These are phyloP conservation scores for Grallaria varia DNA, from an alignment of 2,113 vertebrate species.

Conservation along the genomic window DNA sequence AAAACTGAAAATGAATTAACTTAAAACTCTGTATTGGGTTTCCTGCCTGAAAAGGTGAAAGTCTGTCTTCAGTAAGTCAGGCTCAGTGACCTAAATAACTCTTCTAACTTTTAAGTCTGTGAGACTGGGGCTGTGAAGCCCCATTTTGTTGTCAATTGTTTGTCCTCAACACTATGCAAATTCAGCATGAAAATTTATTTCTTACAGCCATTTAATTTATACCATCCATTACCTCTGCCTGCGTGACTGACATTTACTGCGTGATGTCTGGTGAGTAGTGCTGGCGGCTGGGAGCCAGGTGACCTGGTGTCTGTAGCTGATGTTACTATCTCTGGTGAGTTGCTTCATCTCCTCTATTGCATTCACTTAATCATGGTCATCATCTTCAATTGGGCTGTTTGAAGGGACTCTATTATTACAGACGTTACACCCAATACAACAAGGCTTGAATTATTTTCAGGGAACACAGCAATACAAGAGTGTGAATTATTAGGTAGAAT, in stretches of 20 bases:
- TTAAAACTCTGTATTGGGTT: neutral
- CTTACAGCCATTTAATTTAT: neutral
- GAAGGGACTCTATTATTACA: constrained; percentile 44
- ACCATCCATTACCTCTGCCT: neutral
- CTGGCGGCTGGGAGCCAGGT: neutral
- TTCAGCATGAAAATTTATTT: neutral
- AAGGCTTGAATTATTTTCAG: constrained; percentile 33
- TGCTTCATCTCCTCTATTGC: neutral
- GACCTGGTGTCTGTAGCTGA: constrained; percentile 24
- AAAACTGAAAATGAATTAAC: neutral
- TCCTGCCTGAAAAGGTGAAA: neutral
- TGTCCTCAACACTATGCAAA: neutral
- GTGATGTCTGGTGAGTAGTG: neutral
- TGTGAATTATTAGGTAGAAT: constrained; percentile 6
- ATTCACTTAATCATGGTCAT: constrained; percentile 20
- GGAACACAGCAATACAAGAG: neutral
- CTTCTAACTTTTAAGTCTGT: neutral
- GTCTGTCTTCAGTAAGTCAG: neutral
- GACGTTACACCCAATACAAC: constrained; percentile 19
- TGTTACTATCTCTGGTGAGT: constrained; percentile 26
- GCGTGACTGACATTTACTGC: neutral
- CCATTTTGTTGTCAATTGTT: constrained; percentile 6
- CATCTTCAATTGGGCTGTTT: constrained; percentile 33
- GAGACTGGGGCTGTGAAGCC: neutral
- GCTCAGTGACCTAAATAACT: neutral